Evolutionary conservation across 1,140 invertebrate species (phyloP), one percentile per base, ranked within the genome.

Genomic region (Caerostris darwini): DNA sequence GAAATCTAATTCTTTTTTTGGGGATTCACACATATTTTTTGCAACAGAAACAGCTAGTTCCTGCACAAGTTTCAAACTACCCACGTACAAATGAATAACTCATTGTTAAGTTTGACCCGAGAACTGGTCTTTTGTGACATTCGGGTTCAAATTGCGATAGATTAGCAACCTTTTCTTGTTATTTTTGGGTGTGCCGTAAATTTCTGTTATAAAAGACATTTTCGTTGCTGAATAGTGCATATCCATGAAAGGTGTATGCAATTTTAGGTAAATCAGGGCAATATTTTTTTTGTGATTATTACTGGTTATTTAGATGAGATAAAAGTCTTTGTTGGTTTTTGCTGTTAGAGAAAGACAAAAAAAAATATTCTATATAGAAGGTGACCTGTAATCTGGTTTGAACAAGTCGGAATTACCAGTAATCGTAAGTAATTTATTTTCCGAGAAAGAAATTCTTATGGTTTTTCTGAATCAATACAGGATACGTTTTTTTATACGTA

Each of bases 141-240:
- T 85, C 17, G 83, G 58, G 83, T 57, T 85, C 83, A 85, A 85
- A 85, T 77, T 8, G 50, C 71, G 12, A 77, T 77, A 53, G 71
- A 58, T 85, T 59, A 85, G n/a, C 17, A 85, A 6, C 34, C 58
- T 58, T 85, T 58, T 7, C 58, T 58, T 59, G 58, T 17, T 85
- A 58, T 85, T 58, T 85, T 8, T 85, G 57, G 83, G 83, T 85
- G 83, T 57, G 83, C 83, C 83, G 6, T 85, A 34, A 85, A 85
- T 57, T 57, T 10, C n/a, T 2, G 54, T 19, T 58, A 57, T 85
- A 57, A 85, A 85, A 85, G 83, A 19, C 7, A 8, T 77, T 77
- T 77, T 77, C 14, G 3, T 12, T 3, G 71, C 53, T 77, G 71
- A 77, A 77, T 53, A 14, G 8, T 53, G 10, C 50, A 50, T 64